Evolutionary conservation across 2,797 vertebrate genomes (phyloP).

Genomic region (Chloroceryle amazona): DNA sequence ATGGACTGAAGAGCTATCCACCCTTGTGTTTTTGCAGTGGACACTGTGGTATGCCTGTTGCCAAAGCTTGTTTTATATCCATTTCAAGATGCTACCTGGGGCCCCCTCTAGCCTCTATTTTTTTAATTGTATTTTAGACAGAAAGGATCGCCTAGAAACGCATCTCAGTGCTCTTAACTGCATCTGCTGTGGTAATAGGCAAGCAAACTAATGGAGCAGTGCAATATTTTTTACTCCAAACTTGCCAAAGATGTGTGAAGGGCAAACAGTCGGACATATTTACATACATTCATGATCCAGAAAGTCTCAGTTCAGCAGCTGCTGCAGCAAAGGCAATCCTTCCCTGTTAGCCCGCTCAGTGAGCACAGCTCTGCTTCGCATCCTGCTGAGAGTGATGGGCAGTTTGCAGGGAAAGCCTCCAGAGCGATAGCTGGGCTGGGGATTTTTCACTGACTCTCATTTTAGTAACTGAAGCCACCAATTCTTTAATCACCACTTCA

Average conservation of each 20-base stretch:
- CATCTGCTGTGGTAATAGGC: slow-evolving; percentile 43
- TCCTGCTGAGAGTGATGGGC: neutral
- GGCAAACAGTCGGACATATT: slow-evolving; percentile 75
- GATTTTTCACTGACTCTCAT: neutral
- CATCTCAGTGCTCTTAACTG: neutral
- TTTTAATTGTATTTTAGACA: neutral
- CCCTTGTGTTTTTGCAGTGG: neutral
- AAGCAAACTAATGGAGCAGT: slow-evolving; percentile 79
- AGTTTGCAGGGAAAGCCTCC: neutral
- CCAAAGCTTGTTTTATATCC: slow-evolving; percentile 15
- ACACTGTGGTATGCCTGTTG: neutral
- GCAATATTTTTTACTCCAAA: slow-evolving; percentile 75
- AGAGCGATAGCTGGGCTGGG: neutral
- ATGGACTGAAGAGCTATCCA: neutral
- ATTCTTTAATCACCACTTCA: neutral
- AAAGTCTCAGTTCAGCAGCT: slow-evolving; percentile 67
- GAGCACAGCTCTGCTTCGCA: neutral
- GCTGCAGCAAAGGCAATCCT: slow-evolving; percentile 62
- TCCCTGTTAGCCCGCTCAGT: slow-evolving; percentile 51
- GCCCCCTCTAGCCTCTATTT: neutral
- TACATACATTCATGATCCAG: slow-evolving; percentile 73
- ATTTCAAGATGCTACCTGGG: neutral
- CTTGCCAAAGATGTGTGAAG: slow-evolving; percentile 80
- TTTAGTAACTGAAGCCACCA: neutral
- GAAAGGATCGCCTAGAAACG: neutral